Conservation (phyloP, 2,113 vertebrate species). For the Nyctibius bracteatus region DNA sequence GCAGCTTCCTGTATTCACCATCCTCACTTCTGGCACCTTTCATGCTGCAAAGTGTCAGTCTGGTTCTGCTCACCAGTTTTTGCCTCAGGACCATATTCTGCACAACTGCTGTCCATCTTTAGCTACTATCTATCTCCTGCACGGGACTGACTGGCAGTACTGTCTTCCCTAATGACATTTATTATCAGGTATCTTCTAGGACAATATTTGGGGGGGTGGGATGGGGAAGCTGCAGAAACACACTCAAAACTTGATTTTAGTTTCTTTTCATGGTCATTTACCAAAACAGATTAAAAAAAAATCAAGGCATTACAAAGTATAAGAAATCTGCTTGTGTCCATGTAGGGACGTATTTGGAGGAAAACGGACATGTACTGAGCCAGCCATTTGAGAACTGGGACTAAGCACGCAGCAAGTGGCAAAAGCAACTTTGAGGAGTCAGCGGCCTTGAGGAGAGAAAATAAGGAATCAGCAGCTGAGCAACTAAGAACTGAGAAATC, state of each 20-base stretch:
- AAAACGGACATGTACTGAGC: too few species aligned
- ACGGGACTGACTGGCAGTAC: background rate
- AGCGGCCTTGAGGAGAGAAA: too few species aligned
- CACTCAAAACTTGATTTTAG: background rate
- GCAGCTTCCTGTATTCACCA: background rate
- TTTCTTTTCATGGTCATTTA: background rate
- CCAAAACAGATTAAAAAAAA: background rate
- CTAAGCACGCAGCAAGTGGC: too few species aligned
- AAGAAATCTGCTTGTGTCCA: background rate
- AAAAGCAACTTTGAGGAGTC: too few species aligned
- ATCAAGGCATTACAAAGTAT: background rate
- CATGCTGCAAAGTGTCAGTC: background rate
- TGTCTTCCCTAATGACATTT: background rate
- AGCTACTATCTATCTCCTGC: background rate
- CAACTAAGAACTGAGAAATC: too few species aligned
- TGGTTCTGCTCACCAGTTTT: background rate
- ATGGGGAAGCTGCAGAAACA: background rate
- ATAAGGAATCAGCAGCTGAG: too few species aligned
- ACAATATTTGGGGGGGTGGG: accelerated
- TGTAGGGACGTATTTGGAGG: too few species aligned
- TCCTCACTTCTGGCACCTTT: background rate
- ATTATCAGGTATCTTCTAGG: background rate
- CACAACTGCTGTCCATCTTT: background rate
- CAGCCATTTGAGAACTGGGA: too few species aligned
- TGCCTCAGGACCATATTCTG: background rate